Base-by-base conservation (phyloP, 2,797 vertebrate genomes). In the Acestrorhynchus altus region DNA sequence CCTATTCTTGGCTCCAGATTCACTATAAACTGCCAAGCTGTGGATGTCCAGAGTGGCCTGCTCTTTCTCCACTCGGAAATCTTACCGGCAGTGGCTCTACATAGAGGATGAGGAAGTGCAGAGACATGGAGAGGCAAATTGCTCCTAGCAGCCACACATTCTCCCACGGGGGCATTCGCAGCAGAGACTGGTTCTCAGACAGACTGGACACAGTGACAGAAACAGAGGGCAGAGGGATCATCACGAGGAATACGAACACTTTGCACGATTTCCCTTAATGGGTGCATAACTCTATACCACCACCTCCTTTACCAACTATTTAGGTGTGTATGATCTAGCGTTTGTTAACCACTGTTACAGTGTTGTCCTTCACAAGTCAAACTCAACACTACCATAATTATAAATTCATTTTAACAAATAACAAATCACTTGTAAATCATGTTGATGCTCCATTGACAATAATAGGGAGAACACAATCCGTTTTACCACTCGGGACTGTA, bases 41-140 rank as follows among this genome's bases (percentile, higher is more conserved):
- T 31, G 42, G 44, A 47, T 18, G 4, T 35, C 49, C n/a, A 22
- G 11, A 70, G 28, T 7, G 15, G 22, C 8, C 52, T 46, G 20
- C 11, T 12, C 31, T 24, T 46, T 20, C 26, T 49, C 26, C 22
- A 5, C 56, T 15, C 28, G n/a, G 1, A 70, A 28, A 28, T 52
- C 92, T 89, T 87, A 99, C 98, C 52, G 98, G 98, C 85, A 99
- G 90, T 1, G 98, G 98, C 70, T 99, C 98, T 86, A 99, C 98
- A 0, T 98, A 98, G 89, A 99, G 95, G 91, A 99, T 99, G 72
- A 99, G 94, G 93, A 99, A 99, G 86, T 99, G 98, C 68, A 99
- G 96, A 0, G 98, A 98, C 98, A 99, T 99, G 83, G 98, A 99
- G 83, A 99, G 94, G 91, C 97, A 98, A 89, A 99, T 99, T 75